Base-by-base conservation (phyloP, 2,113 vertebrate genomes). In the Cyanoramphus novaezelandiae region DNA sequence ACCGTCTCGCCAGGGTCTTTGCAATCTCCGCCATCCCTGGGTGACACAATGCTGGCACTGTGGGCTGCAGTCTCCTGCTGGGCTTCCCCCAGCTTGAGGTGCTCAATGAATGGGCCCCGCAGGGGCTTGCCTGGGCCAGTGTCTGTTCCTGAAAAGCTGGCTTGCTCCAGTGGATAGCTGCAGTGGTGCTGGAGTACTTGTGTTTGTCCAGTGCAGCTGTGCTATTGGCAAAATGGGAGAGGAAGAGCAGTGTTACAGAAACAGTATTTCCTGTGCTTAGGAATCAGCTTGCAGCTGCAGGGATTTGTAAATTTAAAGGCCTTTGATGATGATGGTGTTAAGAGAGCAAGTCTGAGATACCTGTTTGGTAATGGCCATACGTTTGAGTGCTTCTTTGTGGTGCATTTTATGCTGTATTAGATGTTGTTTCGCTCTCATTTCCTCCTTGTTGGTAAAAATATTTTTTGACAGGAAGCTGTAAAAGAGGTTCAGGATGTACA, bases 221-320 rank as follows among this genome's bases (percentile, higher is more conserved):
- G 21, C 33, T 5, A 2, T 15, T 79, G 1, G 10, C 25, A 39
- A 39, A 88, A 20, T 0, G 3, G 53, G 46, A 64, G 23, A 41
- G 13, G 2, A 10, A 1, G 62, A 62, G 0, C 70, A 24, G 79
- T 0, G 0, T 21, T 25, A 27, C 65, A 79, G 39, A 31, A 70
- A 3, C 35, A 27, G 1, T 33, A 27, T 75, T 23, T 55, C 63
- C 70, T 21, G 31, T 9, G 28, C 17, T 46, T 4, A 47, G 52
- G 31, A 49, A 37, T 19, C 52, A 44, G 33, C 11, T 47, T 19
- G 44, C 59, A 86, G 59, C 64, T 83, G 53, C 49, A 35, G 55
- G 49, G 39, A 8, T 57, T 50, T 76, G 39, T 10, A 33, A 68
- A 65, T 25, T 39, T 6, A 3, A 14, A 75, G 28, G n/a, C 25